These are phyloP conservation scores for Nothoprocta pentlandii DNA, from an alignment of 2,113 vertebrate species.

Conservation along the genomic window DNA sequence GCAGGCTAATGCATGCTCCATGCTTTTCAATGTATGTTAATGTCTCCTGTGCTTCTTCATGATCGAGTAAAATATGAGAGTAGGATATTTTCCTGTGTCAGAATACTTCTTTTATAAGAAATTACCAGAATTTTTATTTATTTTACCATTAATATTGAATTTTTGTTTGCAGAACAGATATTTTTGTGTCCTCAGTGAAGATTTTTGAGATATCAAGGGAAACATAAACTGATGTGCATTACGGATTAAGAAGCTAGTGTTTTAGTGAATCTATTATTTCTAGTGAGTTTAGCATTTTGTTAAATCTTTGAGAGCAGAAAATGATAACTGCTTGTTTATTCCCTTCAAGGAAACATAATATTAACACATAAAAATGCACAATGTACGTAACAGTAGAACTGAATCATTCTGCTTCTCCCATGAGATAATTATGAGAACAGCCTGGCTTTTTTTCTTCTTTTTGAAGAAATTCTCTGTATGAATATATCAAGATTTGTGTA, in stretches of 20 bases:
- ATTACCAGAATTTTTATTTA: not conserved
- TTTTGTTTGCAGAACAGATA: not conserved
- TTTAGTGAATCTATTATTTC: not conserved
- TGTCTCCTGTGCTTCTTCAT: not conserved
- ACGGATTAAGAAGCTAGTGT: not conserved
- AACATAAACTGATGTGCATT: not conserved
- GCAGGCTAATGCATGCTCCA: not conserved
- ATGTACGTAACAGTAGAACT: not conserved
- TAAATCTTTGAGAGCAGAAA: not conserved
- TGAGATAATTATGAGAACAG: not conserved
- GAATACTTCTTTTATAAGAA: not conserved
- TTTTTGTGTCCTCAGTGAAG: not conserved
- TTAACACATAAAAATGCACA: not conserved
- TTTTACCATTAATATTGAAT: not conserved
- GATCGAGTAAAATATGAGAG: not conserved
- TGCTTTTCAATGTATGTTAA: not conserved
- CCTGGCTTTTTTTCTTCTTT: not conserved
- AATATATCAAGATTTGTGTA: not conserved
- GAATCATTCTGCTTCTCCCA: not conserved
- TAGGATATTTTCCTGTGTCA: not conserved
- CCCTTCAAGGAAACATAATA: not conserved
- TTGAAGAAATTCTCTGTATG: not conserved
- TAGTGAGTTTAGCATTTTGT: not conserved
- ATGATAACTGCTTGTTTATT: not conserved
- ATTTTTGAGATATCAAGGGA: not conserved